Conservation (phyloP, 2,113 vertebrate genomes). For the Calidris pygmaea region DNA sequence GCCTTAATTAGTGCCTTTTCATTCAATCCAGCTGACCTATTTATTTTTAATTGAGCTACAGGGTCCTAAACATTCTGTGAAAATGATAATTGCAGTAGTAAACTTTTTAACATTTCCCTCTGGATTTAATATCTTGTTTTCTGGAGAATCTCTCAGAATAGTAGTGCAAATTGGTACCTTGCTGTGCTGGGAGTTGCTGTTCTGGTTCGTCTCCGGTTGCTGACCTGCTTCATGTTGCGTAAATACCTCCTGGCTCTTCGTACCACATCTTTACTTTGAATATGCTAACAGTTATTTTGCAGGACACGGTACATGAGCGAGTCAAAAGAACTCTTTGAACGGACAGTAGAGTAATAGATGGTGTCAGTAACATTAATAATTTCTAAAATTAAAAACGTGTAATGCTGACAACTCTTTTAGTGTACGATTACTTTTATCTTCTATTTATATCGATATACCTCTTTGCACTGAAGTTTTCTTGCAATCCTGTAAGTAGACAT, state of each 20-base stretch:
- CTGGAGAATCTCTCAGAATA: neutral
- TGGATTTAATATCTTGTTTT: constrained; percentile 4
- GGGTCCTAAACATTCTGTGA: neutral
- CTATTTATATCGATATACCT: accelerated
- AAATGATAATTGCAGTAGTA: constrained; percentile 23
- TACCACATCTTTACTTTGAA: accelerated
- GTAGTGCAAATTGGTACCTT: neutral
- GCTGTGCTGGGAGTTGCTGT: neutral
- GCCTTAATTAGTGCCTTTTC: constrained; percentile 25
- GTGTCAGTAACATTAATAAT: neutral
- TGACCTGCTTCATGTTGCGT: neutral
- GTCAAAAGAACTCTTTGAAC: neutral
- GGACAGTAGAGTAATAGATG: accelerated
- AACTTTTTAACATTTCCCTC: constrained; percentile 5
- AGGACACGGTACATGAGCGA: neutral
- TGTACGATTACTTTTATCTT: neutral
- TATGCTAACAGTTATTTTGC: neutral
- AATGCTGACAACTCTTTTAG: neutral
- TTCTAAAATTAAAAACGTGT: neutral
- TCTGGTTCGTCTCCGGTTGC: neutral
- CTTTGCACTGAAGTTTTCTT: neutral
- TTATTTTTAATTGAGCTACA: constrained; percentile 47
- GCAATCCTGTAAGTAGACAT: neutral
- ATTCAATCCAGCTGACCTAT: constrained; percentile 28
- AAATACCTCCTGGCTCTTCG: neutral